These are phyloP conservation scores for Anodontia alba DNA, from an alignment of 2,888 invertebrate species.

Conservation along the genomic window DNA sequence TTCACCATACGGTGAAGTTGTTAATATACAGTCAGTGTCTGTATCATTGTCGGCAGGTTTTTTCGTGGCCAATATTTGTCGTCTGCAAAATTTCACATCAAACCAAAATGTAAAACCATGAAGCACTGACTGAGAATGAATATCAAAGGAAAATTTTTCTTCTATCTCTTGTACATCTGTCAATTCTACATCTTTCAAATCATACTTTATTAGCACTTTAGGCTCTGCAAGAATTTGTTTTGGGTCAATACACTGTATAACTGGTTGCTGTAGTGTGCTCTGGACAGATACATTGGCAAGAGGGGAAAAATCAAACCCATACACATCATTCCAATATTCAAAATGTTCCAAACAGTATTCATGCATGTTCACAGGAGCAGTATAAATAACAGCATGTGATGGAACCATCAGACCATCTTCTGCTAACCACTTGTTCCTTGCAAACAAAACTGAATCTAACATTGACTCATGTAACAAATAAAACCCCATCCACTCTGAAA, in stretches of 20 bases:
- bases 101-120: slow-evolving; percentile 84
- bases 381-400: slow-evolving; percentile 76
- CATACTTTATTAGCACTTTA: slow-evolving; percentile 71
- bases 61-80: background rate
- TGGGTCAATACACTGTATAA: slow-evolving; percentile 69
- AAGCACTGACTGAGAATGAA: slow-evolving; percentile 69
- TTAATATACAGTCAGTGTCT: slow-evolving; percentile 87
- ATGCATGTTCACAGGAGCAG: slow-evolving; percentile 81
- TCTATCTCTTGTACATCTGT: slow-evolving; percentile 72
- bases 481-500: slow-evolving; percentile 85
- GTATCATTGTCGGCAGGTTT: background rate
- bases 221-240: slow-evolving; percentile 74
- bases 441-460: slow-evolving; percentile 82
- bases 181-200: slow-evolving; percentile 75
- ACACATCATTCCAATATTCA: slow-evolving; percentile 81
- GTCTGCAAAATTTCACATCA: slow-evolving; percentile 75
- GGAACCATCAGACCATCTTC: slow-evolving; percentile 81
- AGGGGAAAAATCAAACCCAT: slow-evolving; percentile 83
- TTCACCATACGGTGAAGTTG: slow-evolving; percentile 91
- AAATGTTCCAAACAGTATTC: slow-evolving; percentile 75
- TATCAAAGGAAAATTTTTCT: slow-evolving; percentile 70
- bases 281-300: slow-evolving; percentile 65
- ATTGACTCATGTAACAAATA: slow-evolving; percentile 84
- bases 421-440: slow-evolving; percentile 81
- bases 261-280: slow-evolving; percentile 70